Evolutionary conservation across 2,797 vertebrate genomes (phyloP), one percentile per base, ranked within the genome.

Genomic region (Trachops cirrhosus): DNA sequence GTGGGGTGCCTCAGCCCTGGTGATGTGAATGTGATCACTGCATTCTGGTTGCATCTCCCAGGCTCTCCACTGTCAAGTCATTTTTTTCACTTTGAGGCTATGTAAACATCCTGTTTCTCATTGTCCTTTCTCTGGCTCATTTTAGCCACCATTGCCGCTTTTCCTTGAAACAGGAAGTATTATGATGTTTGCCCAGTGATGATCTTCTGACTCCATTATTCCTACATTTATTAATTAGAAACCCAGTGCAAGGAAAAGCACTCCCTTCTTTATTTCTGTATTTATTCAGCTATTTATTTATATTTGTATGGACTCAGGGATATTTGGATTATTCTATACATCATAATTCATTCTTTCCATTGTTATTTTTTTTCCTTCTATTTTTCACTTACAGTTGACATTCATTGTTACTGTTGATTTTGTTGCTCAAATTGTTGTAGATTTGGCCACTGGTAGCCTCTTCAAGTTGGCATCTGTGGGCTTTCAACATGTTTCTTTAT

Each of bases 1-100:
- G 1, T 3, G 0, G 19, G 4, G 0, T 29, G 5, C 48, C 44
- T 41, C 10, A 1, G 8, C 44, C 57, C 34, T 41, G 6, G 84
- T 39, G 64, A 2, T 37, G 8, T 64, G 29, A 26, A 2, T 44
- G 34, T 5, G 21, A 26, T 44, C 22, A 9, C 24, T 50, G 41
- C 24, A 0, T 64, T 77, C 6, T 39, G 6, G 59, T 57, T 14
- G 22, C 12, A 3, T 26, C 67, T 86, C 41, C 34, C 34, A 2
- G 37, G 24, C 41, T 82, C 10, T 15, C 26, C 39, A 11, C 29
- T 0, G 2, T 4, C 62, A 44, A 1, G 34, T 48, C 16, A 62
- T 50, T 41, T 16, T 37, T 37, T 48, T 77, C 32, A 59, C 57
- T 59, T 50, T 21, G 46, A 83, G n/a, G 24, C 21, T 11, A 0